Evolutionary conservation across 2,113 vertebrate genomes (phyloP), one percentile per base, ranked within the genome.

Genomic region (Ifrita kowaldi): DNA sequence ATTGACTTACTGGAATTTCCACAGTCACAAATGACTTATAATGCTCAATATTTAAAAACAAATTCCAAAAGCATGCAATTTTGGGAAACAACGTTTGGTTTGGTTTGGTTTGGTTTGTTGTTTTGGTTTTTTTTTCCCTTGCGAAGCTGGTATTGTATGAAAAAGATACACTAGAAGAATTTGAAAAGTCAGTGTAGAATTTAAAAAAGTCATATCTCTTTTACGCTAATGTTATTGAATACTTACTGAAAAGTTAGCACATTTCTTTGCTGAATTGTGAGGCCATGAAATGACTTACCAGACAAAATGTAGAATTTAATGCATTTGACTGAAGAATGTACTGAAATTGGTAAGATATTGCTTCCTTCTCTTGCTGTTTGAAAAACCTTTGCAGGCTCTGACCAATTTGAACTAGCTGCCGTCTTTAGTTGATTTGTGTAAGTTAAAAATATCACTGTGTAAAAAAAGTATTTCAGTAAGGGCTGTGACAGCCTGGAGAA

Each of bases 1-100:
- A 63, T 80, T 67, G 75, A 52, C 13, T 94, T 96, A 70, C 85
- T 95, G 92, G 79, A 92, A 96, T 96, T 96, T 90, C 79, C 82
- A 90, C 46, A 93, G 78, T 93, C 71, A 86, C 41, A 65, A 90
- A 63, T 96, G 85, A 94, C 75, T 96, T 87, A 92, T 86, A 67
- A 68, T 52, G 27, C 52, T 91, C 47, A 86, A 78, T 93, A 94
- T 56, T 92, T 15, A 93, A 78, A 92, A 96, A 49, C 79, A 90
- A 52, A 32, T 41, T 67, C 55, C 49, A 74, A 91, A 86, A 91
- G 30, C 55, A 83, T 84, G 42, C 42, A 63, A 8, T 86, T 93
- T 92, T 44, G 79, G 71, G 71, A 93, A 93, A 76, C 53, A 52
- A 8, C 53, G 17, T 53, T 71, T 53, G 39, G 41, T 64, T 70